Evolutionary conservation across 2,113 vertebrate species (phyloP).

Genomic region (Vanacampus margaritifer): DNA sequence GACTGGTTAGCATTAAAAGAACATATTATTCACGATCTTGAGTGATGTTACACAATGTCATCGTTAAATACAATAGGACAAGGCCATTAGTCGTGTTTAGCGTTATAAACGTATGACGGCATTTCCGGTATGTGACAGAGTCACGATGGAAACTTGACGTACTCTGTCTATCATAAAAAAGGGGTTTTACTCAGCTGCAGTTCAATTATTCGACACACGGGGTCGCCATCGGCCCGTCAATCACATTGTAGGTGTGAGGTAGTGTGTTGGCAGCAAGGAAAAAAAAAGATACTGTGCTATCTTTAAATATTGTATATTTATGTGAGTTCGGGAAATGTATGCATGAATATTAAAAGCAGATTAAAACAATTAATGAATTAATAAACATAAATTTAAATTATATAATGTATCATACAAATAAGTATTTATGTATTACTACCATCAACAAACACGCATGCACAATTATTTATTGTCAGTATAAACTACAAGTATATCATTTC

Average conservation of each 20-base stretch:
- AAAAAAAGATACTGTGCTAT: neutral
- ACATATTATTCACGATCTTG: neutral
- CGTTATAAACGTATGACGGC: neutral
- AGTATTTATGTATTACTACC: no score
- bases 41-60: neutral
- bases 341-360: no score
- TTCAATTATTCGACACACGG: conserved; percentile 22
- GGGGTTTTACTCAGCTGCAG: neutral
- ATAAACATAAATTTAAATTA: no score
- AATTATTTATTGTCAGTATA: no score
- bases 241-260: neutral
- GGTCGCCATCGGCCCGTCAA: conserved; percentile 23
- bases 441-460: no score
- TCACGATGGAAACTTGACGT: neutral
- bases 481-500: no score
- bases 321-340: neutral
- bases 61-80: neutral
- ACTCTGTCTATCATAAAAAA: neutral
- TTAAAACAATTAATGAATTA: no score
- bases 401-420: no score
- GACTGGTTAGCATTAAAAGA: neutral
- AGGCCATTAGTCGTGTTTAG: neutral
- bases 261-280: neutral
- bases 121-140: neutral
- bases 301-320: neutral